Evolutionary conservation across 2,888 invertebrate species (phyloP).

Genomic region (Seira ritae): DNA sequence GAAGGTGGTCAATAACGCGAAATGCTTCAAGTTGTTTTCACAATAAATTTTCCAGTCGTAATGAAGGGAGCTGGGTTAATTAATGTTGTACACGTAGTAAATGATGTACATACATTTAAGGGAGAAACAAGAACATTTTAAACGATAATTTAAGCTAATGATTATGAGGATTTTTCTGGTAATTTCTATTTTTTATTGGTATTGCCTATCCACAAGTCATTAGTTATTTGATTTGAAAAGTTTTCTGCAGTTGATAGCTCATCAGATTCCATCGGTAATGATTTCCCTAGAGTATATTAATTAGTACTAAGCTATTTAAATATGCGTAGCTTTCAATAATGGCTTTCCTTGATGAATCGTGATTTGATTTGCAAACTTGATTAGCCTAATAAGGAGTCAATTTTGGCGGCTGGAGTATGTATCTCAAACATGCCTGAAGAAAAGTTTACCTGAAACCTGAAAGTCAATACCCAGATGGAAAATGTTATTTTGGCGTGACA

Average conservation of each 20-base stretch:
- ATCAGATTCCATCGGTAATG: background rate
- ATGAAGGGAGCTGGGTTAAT: background rate
- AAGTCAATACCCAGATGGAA: too few relatives aligned
- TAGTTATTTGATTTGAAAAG: background rate
- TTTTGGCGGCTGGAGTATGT: too few relatives aligned
- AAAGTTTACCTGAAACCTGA: too few relatives aligned
- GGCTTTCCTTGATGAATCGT: background rate
- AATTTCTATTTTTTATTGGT: background rate
- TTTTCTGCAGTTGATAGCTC: background rate
- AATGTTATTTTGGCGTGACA: too few relatives aligned
- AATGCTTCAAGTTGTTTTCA: background rate
- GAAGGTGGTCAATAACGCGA: constrained; percentile 52
- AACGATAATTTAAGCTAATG: background rate
- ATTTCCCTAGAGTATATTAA: background rate
- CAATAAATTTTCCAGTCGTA: background rate
- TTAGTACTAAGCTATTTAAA: background rate
- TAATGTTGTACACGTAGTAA: background rate
- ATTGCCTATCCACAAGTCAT: background rate
- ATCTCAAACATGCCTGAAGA: too few relatives aligned
- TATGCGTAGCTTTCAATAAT: background rate
- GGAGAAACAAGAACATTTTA: background rate
- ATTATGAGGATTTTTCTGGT: background rate
- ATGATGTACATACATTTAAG: background rate
- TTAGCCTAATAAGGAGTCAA: background rate
- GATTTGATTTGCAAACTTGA: background rate